phyloP scores from a whole-genome alignment of 2,888 invertebrate species.

The Lypha dubia region DNA sequence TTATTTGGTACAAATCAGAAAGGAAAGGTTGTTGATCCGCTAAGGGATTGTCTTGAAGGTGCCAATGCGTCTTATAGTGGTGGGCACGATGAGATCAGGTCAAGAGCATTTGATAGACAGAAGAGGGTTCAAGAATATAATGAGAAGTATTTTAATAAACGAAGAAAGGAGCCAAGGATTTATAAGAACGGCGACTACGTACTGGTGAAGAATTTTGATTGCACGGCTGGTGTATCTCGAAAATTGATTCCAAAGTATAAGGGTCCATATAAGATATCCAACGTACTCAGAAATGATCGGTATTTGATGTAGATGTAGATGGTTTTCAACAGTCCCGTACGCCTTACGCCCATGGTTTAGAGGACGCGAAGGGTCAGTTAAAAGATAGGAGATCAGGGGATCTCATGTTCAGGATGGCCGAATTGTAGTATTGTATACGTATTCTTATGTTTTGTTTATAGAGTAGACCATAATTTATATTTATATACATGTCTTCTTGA shows the following conservation, averaged over 20 bases:
- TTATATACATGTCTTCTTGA: too few species aligned
- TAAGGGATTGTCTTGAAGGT: constrained; percentile 33
- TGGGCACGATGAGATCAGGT: constrained; percentile 8
- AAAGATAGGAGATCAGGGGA: too few species aligned
- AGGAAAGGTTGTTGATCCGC: constrained; percentile 17
- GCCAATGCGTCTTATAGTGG: neutral
- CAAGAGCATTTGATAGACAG: constrained; percentile 24
- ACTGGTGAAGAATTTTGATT: constrained; percentile 42
- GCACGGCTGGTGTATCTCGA: constrained; percentile 42
- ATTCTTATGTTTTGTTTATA: too few species aligned
- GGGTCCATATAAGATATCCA: neutral
- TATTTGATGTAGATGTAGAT: neutral
- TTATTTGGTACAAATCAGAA: constrained; percentile 57
- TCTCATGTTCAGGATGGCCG: too few species aligned
- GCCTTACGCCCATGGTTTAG: too few species aligned
- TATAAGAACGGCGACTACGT: constrained; percentile 52
- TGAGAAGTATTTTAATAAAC: constrained; percentile 18
- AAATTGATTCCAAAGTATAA: constrained; percentile 55
- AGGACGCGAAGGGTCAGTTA: too few species aligned
- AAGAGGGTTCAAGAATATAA: constrained; percentile 19
- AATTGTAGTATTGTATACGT: too few species aligned
- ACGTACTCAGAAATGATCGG: neutral
- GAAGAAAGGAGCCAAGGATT: constrained; percentile 7
- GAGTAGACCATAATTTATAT: too few species aligned
- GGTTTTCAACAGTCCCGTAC: neutral